Evolutionary conservation across 2,888 invertebrate species (phyloP).

Genomic region (Lissocephala sabroskyi): DNA sequence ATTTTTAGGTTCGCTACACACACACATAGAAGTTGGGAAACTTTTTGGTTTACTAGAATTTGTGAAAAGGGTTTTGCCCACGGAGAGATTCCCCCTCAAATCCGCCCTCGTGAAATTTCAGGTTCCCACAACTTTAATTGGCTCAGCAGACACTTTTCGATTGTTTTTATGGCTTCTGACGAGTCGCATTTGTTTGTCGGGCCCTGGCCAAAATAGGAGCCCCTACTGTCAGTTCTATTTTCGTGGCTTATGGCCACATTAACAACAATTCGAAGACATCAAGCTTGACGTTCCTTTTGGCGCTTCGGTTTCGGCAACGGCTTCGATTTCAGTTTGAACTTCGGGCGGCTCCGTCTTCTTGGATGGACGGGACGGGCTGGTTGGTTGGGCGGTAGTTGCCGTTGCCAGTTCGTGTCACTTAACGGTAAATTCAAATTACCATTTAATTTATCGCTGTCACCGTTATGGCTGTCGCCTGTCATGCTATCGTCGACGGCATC

Average conservation of each 20-base stretch:
- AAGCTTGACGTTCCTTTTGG: constrained; percentile 47
- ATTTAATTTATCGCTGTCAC: constrained; percentile 66
- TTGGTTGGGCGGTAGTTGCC: constrained; percentile 26
- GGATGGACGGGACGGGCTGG: constrained; percentile 2
- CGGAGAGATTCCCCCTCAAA: no score
- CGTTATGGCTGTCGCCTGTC: constrained; percentile 64
- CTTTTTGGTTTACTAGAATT: constrained; percentile 8
- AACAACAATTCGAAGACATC: constrained; percentile 52
- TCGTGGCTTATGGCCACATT: constrained; percentile 45
- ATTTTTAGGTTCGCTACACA: constrained; percentile 41
- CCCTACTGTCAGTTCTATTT: background rate
- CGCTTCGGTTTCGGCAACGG: no score
- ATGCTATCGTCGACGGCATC: constrained; percentile 13
- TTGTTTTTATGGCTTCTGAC: constrained; percentile 24
- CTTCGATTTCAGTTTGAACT: constrained; percentile 33
- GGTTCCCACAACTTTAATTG: constrained; percentile 49
- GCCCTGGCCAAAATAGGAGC: no score
- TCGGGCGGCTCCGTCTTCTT: constrained; percentile 8
- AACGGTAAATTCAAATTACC: constrained; percentile 66
- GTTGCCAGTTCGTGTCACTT: constrained; percentile 51
- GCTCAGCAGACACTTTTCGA: constrained; percentile 21
- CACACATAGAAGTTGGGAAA: constrained; percentile 20
- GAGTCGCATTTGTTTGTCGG: constrained; percentile 1
- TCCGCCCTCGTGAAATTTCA: no score
- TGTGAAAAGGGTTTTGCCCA: constrained; percentile 4